Evolutionary conservation across 2,113 vertebrate species (phyloP), one percentile per base, ranked within the genome.

Genomic region (Cyphomyrus plagiostoma): DNA sequence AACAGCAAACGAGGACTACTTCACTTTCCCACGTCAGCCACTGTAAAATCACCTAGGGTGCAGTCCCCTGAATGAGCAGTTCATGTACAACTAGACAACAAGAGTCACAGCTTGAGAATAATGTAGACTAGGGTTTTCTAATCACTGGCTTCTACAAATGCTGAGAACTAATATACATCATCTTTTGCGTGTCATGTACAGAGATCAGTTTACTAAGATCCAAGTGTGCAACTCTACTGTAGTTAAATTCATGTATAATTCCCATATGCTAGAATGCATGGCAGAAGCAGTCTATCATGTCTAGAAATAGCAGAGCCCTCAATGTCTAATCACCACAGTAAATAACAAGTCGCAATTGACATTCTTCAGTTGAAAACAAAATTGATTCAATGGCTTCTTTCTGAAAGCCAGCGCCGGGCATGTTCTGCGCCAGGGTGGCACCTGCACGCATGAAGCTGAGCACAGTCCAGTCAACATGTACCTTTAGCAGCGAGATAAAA

Each of bases 321-420:
- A 39, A 77, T 77, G 26, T 77, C 5, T 77, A 35, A 77, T 77
- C 15, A 77, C 13, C 70, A 17, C 4, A 15, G 26, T 39, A 2
- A 77, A 77, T 77, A 8, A 48, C 5, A 46, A 1, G 21, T 49
- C 21, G 11, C 82, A 46, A 21, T 11, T 17, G 45, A 23, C 23
- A 85, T 46, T 17, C 9, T 46, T 46, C 8, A 50, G 21, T 91
- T 94, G 13, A 49, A 10, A 49, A n/a, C n/a, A 26, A 48, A 50
- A 23, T n/a, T 80, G 88, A 88, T 74, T 91, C 80, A 88, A 93
- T 82, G 89, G 90, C 90, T 92, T 91, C 91, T 85, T 85, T 85
- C 45, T 86, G 23, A 86, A 46, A 86, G 10, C 83, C 83, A 30
- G 45, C 50, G 23, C n/a, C 0, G 46, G n/a, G 13, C 83, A 50